phyloP scores from a whole-genome alignment of 2,888 invertebrate genomes.

The Neoitamus cyanurus region DNA sequence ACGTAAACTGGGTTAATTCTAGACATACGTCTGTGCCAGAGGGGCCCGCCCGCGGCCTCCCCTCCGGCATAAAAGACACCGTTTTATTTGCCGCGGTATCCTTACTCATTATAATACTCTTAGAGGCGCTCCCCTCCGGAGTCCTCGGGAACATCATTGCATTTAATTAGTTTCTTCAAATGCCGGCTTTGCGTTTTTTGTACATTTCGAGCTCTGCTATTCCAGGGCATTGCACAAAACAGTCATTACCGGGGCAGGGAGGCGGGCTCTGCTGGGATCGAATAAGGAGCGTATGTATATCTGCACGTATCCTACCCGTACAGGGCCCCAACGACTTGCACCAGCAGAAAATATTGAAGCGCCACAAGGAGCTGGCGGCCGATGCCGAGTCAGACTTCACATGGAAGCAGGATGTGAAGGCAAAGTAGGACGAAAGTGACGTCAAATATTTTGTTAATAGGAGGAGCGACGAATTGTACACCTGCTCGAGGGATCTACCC shows the following conservation, averaged over 20 bases:
- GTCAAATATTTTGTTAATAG: slow-evolving; percentile 38
- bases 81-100: slow-evolving; percentile 16
- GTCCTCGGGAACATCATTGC: slow-evolving; percentile 27
- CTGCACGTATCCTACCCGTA: not conserved
- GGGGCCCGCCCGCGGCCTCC: not conserved
- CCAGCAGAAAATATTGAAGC: slow-evolving; percentile 12
- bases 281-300: not conserved
- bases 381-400: not conserved
- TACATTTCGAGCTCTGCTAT: slow-evolving; percentile 3
- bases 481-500: not conserved
- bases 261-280: not conserved
- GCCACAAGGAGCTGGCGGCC: not conserved
- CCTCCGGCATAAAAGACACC: not conserved
- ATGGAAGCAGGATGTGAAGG: not conserved
- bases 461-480: slow-evolving; percentile 31
- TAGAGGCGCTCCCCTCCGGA: slow-evolving; percentile 4
- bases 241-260: not conserved
- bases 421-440: slow-evolving; percentile 39
- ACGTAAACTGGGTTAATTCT: slow-evolving; percentile 28
- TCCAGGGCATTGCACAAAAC: slow-evolving; percentile 2
- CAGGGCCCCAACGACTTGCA: not conserved
- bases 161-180: slow-evolving; percentile 39
- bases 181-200: slow-evolving; percentile 28
- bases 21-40: slow-evolving; percentile 24
- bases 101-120: slow-evolving; percentile 36